Evolutionary conservation across 2,888 invertebrate genomes (phyloP).

Genomic region (Cremastinae sp.): DNA sequence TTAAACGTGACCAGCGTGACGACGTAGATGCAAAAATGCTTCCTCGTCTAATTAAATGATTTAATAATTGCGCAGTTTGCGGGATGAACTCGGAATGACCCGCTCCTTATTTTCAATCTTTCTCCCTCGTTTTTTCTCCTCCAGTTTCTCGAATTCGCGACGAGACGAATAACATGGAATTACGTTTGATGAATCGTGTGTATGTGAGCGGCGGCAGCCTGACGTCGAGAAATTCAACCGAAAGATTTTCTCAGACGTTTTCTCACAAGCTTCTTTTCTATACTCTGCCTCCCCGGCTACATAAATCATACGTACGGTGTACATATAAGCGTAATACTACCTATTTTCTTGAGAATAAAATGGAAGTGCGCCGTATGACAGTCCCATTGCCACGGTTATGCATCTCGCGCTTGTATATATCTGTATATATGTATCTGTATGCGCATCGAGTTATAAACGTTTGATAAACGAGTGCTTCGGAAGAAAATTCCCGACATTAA

Average conservation of each 20-base stretch:
- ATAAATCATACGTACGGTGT: background rate
- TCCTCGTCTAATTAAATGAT: constrained; percentile 56
- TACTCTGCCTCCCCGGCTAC: background rate
- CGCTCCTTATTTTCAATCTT: constrained; percentile 7
- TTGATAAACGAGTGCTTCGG: constrained; percentile 13
- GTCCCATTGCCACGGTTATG: constrained; percentile 31
- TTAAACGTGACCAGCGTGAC: constrained; percentile 51
- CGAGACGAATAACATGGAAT: constrained; percentile 57
- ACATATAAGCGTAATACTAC: constrained; percentile 20
- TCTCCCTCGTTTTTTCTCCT: background rate
- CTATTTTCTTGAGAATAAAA: constrained; percentile 26
- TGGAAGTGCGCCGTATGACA: constrained; percentile 22
- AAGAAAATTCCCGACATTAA: constrained; percentile 25
- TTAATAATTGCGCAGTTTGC: constrained; percentile 56
- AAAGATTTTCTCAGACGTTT: constrained; percentile 47
- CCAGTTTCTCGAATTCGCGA: background rate
- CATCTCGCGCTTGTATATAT: background rate
- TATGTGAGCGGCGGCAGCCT: constrained; percentile 17
- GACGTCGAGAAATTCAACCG: constrained; percentile 31
- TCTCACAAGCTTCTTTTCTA: constrained; percentile 31
- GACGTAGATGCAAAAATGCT: constrained; percentile 29
- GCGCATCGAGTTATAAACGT: background rate
- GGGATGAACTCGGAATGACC: constrained; percentile 54
- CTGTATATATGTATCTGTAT: background rate
- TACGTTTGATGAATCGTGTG: constrained; percentile 51